Percentiles rank a stretch among this genome's conserved stretches.
These are phyloP conservation scores for Chrosomus eos DNA, from an alignment of 2,797 vertebrate species.

Conservation along the genomic window DNA sequence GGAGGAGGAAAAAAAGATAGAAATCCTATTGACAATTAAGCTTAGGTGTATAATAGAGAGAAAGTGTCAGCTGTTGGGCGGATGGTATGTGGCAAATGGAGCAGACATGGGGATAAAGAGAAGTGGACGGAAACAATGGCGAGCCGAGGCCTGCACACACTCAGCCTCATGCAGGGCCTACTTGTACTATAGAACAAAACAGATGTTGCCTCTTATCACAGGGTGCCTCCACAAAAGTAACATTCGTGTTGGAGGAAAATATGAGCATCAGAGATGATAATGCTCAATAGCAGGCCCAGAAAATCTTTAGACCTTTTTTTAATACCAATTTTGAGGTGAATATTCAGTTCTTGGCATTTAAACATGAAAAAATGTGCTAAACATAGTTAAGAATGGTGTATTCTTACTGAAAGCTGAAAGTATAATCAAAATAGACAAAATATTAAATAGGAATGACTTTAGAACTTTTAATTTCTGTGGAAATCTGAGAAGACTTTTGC, in stretches of 20 bases:
- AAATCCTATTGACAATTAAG: slow-evolving; percentile 58
- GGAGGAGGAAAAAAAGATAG: slow-evolving; percentile 27
- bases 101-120: slow-evolving; percentile 79
- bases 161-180: slow-evolving; percentile 81
- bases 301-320: neutral
- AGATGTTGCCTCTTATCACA: slow-evolving; percentile 93
- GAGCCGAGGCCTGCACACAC: slow-evolving; percentile 75
- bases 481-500: neutral
- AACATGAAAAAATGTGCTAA: neutral
- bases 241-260: slow-evolving; percentile 82
- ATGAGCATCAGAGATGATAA: slow-evolving; percentile 57
- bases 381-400: neutral
- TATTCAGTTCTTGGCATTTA: neutral
- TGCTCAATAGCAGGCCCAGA: neutral
- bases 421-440: neutral
- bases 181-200: slow-evolving; percentile 88
- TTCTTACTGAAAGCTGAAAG: neutral
- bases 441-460: neutral
- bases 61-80: slow-evolving; percentile 85
- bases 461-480: neutral
- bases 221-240: slow-evolving; percentile 83
- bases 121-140: slow-evolving; percentile 77
- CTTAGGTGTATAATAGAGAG: slow-evolving; percentile 62
- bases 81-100: slow-evolving; percentile 82
- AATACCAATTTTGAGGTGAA: neutral